phyloP scores from a whole-genome alignment of 2,797 vertebrate species.

The Aphelocoma californica region DNA sequence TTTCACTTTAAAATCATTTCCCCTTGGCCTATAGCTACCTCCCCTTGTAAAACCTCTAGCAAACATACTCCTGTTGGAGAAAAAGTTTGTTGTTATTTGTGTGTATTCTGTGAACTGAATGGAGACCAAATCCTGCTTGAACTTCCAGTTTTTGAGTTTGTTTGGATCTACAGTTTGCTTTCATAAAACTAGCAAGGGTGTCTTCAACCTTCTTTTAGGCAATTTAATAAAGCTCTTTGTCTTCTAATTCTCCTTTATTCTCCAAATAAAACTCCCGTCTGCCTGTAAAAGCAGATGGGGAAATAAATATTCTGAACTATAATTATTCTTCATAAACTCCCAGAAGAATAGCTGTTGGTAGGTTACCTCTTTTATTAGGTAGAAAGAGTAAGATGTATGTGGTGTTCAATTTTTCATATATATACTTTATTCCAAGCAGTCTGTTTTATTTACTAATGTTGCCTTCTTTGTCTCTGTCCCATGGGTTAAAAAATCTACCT shows the following conservation, averaged over 20 bases:
- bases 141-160: background rate
- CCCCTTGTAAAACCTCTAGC: background rate
- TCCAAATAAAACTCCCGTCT: background rate
- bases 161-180: background rate
- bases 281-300: background rate
- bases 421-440: background rate
- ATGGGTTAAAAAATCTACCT: background rate
- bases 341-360: background rate
- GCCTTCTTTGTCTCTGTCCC: background rate
- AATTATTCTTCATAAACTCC: background rate
- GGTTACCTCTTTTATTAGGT: background rate
- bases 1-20: background rate
- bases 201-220: background rate
- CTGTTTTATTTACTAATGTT: background rate
- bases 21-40: background rate
- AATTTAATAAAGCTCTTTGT: background rate
- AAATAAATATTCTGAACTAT: background rate
- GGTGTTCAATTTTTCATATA: background rate
- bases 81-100: background rate
- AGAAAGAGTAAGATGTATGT: background rate
- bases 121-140: background rate
- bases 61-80: background rate
- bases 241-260: background rate
- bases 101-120: background rate
- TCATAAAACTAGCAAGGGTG: background rate